Evolutionary conservation across 2,888 invertebrate genomes (phyloP).

Genomic region (Aspidapion aeneum): DNA sequence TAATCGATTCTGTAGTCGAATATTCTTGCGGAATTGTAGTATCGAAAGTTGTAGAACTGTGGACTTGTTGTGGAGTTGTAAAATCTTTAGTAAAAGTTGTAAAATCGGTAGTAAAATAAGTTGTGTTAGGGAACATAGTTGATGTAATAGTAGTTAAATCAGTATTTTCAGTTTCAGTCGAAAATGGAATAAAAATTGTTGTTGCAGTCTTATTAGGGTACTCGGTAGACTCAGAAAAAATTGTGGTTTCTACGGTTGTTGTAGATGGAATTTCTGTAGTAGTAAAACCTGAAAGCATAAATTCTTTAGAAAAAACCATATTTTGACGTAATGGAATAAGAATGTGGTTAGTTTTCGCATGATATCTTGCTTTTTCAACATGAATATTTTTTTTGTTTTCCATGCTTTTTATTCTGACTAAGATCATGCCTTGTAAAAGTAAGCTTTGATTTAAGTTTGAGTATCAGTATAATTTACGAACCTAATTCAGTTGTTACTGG

Average conservation of each 20-base stretch:
- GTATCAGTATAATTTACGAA: constrained; percentile 25
- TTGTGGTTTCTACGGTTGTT: too few species aligned
- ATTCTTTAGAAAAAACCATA: too few species aligned
- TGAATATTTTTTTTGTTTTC: neutral
- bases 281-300: neutral
- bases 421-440: neutral
- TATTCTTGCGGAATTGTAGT: neutral
- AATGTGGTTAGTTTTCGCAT: too few species aligned
- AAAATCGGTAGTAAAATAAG: constrained; percentile 3
- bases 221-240: too few species aligned
- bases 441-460: constrained; percentile 4
- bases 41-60: too few species aligned
- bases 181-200: neutral
- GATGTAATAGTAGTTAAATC: constrained; percentile 18
- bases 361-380: too few species aligned
- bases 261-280: neutral
- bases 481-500: constrained; percentile 27
- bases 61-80: neutral
- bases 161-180: constrained; percentile 5
- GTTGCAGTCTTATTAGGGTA: neutral
- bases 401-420: neutral
- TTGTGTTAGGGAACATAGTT: constrained; percentile 11
- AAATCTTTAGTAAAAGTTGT: neutral
- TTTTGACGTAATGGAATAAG: too few species aligned
- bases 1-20: neutral